Conservation (phyloP, 92 coral and sea anemone species). For the Porites lobata region DNA sequence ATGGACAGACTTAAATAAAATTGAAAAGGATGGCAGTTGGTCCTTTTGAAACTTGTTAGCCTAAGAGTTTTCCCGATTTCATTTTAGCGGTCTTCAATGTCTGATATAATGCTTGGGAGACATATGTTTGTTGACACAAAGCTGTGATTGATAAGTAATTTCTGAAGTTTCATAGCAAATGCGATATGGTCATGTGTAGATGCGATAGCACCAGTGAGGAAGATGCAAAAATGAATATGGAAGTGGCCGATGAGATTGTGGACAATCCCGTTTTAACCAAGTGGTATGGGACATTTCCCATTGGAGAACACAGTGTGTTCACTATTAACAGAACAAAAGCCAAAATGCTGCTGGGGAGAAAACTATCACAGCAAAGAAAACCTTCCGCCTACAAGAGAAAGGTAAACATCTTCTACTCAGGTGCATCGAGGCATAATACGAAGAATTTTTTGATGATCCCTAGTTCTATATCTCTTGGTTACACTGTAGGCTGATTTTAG, state of each 20-base stretch:
- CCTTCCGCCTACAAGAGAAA: conserved; percentile 42
- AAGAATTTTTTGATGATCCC: not conserved
- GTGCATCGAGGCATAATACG: not conserved
- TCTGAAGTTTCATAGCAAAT: no score
- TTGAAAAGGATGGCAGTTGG: no score
- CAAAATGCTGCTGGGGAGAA: conserved; percentile 21
- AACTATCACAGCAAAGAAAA: conserved; percentile 22
- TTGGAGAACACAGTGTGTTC: conserved; percentile 24
- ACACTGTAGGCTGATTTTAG: not conserved
- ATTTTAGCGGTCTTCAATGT: no score
- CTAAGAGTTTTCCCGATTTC: no score
- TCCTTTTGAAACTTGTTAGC: no score
- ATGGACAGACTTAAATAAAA: no score
- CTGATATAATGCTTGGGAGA: no score
- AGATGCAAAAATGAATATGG: not conserved
- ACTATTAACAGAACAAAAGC: conserved; percentile 9
- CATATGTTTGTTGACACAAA: no score
- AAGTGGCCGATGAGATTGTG: conserved; percentile 25
- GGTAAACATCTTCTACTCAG: conserved; percentile 11
- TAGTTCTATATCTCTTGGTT: not conserved
- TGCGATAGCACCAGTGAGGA: not conserved
- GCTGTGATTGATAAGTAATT: no score
- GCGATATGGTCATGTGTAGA: not conserved
- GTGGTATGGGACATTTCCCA: conserved; percentile 1
- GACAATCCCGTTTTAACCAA: not conserved